phyloP scores from a whole-genome alignment of 2,888 invertebrate genomes.

The Oligia fasciuncula region DNA sequence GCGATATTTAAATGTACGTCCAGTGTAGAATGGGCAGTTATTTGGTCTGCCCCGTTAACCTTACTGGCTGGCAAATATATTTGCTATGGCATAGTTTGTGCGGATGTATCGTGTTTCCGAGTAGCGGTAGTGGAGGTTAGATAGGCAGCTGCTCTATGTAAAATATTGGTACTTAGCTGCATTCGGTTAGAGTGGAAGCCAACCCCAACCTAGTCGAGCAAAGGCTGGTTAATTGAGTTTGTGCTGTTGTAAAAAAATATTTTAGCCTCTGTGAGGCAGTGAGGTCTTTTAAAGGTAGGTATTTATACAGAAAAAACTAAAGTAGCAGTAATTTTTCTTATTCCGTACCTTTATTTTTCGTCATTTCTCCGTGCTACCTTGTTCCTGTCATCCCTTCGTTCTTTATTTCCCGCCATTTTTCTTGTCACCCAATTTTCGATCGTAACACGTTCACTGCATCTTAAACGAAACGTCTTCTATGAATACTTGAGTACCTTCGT shows the following conservation, averaged over 20 bases:
- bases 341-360: slow-evolving; percentile 28
- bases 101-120: no score
- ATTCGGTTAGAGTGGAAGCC: no score
- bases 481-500: slow-evolving; percentile 44
- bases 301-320: neutral
- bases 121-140: no score
- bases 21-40: no score
- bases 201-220: no score
- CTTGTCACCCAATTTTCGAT: slow-evolving; percentile 57
- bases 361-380: slow-evolving; percentile 31
- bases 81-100: no score
- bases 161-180: no score
- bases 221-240: neutral
- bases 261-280: neutral
- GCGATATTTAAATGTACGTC: no score
- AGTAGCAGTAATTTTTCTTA: slow-evolving; percentile 4
- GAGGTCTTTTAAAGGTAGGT: neutral
- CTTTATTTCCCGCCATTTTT: slow-evolving; percentile 40
- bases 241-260: neutral
- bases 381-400: slow-evolving; percentile 20
- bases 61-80: no score
- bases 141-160: no score
- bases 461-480: slow-evolving; percentile 34
- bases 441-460: slow-evolving; percentile 53
- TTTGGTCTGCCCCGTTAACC: no score